A percentile compares a stretch with the other conserved stretches of the same genome.
Evolutionary conservation across 2,888 invertebrate species (phyloP).

Genomic region (Leistus spinibarbis): DNA sequence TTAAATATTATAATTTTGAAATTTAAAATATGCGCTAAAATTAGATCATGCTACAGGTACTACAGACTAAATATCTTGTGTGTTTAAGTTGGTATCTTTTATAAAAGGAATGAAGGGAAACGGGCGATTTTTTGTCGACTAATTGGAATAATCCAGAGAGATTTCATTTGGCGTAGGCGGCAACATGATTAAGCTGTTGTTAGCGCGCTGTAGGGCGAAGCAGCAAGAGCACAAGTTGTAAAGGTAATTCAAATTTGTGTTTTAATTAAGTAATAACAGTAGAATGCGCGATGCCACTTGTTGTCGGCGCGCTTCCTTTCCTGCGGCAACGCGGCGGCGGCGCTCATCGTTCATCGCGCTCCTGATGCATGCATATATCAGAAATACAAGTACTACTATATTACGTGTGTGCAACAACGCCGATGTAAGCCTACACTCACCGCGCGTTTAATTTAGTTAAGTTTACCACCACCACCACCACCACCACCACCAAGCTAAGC

Average conservation of each 20-base stretch:
- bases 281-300: constrained; percentile 49
- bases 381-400: neutral
- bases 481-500: neutral
- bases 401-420: neutral
- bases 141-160: constrained; percentile 57
- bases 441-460: constrained; percentile 1
- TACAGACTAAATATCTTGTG: neutral
- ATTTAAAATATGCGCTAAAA: too few species aligned
- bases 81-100: neutral
- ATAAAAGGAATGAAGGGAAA: neutral
- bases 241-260: constrained; percentile 54
- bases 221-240: constrained; percentile 48
- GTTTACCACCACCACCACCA: neutral
- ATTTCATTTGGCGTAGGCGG: constrained; percentile 51
- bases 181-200: constrained; percentile 16
- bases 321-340: neutral
- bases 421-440: neutral
- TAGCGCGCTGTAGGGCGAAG: constrained; percentile 1
- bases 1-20: too few species aligned
- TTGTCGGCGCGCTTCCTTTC: constrained; percentile 44
- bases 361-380: neutral
- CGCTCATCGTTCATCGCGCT: neutral
- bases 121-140: constrained; percentile 41
- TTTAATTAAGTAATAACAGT: constrained; percentile 56
- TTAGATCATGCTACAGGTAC: too few species aligned